Conservation (phyloP, 2,113 vertebrate species). For the Corythaeola cristata region DNA sequence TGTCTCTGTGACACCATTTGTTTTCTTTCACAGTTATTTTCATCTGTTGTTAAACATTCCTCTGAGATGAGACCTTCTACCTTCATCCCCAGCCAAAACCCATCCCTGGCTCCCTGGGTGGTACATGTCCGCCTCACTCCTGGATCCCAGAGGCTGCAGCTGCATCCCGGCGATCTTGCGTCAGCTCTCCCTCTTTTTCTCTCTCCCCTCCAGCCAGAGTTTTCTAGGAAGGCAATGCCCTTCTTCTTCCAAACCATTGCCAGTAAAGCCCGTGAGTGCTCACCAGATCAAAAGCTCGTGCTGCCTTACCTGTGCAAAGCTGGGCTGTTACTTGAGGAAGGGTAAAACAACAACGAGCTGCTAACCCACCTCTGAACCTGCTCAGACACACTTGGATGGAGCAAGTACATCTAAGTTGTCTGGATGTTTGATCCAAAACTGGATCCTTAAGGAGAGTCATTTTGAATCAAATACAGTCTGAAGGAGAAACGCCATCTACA, state of each 20-base stretch:
- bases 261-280: not conserved
- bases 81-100: constrained; percentile 37
- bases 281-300: not conserved
- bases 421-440: not conserved
- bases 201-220: not conserved
- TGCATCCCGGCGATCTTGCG: not conserved
- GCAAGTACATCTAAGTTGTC: not conserved
- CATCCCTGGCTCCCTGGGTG: not conserved
- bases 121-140: not conserved
- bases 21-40: constrained; percentile 33
- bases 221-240: not conserved
- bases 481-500: not conserved
- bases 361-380: not conserved
- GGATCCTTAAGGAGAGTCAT: not conserved
- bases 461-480: not conserved
- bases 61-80: constrained; percentile 32
- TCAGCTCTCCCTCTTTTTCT: not conserved
- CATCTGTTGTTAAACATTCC: constrained; percentile 23
- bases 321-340: not conserved
- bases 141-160: not conserved
- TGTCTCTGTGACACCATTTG: constrained; percentile 17
- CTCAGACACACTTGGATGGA: not conserved
- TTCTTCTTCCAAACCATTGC: not conserved
- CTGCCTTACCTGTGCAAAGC: not conserved
- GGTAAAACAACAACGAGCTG: not conserved